Percentiles rank a stretch among this genome's conserved stretches.
Evolutionary conservation across 2,797 vertebrate genomes (phyloP).

Genomic region (Pelochelys cantorii): DNA sequence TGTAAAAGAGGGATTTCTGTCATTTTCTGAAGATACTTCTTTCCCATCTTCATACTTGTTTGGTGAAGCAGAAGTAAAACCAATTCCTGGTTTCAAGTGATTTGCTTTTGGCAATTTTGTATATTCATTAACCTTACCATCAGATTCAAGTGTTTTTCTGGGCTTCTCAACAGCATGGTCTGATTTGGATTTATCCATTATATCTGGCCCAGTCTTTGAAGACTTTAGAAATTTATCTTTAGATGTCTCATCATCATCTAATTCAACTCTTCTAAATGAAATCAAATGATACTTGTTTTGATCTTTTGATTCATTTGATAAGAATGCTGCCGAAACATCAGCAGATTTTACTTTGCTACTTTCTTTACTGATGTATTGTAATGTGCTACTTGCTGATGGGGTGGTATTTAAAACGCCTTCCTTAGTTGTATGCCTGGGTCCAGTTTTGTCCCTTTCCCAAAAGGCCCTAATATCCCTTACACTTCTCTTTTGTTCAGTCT

Average conservation of each 20-base stretch:
- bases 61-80: not conserved
- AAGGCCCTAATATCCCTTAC: conserved; percentile 87
- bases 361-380: not conserved
- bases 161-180: conserved; percentile 25
- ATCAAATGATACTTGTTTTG: conserved; percentile 45
- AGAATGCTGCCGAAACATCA: not conserved
- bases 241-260: conserved; percentile 70
- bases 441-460: conserved; percentile 85
- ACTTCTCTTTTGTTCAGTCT: conserved; percentile 76
- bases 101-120: not conserved
- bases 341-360: conserved; percentile 1
- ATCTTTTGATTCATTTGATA: not conserved
- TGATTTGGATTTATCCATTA: conserved; percentile 55
- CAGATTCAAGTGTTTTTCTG: conserved; percentile 10
- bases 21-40: conserved; percentile 34
- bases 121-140: conserved; percentile 9
- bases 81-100: not conserved
- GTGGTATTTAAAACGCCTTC: not conserved
- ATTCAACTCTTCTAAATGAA: conserved; percentile 49
- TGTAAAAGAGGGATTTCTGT: not conserved
- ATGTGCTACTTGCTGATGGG: not conserved
- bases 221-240: conserved; percentile 78
- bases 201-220: conserved; percentile 68
- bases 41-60: conserved; percentile 40
- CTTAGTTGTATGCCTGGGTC: conserved; percentile 72